Evolutionary conservation across 2,113 vertebrate species (phyloP).

Genomic region (Urocynchramus pylzowi): DNA sequence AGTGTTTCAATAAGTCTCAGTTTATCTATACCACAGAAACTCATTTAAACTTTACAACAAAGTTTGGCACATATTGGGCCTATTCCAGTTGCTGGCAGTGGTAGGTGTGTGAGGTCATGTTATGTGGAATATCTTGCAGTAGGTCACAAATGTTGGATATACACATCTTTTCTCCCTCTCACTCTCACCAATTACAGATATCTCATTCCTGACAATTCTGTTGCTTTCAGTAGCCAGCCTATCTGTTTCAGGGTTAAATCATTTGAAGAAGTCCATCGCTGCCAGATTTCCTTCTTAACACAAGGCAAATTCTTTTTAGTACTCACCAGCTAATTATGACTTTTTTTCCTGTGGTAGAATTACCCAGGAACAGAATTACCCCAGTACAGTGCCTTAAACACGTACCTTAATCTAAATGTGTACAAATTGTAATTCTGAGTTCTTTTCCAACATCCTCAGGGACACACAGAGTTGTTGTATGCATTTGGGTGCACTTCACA

Average conservation of each 20-base stretch:
- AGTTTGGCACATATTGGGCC: neutral
- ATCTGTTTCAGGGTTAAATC: neutral
- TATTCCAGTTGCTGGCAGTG: neutral
- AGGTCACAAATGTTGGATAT: neutral
- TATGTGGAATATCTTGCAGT: neutral
- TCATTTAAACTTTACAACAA: neutral
- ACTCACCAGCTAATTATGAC: neutral
- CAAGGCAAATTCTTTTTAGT: neutral
- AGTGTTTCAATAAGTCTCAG: neutral
- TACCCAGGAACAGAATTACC: neutral
- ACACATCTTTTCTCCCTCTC: neutral
- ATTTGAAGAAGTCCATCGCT: neutral
- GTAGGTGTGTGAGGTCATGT: neutral
- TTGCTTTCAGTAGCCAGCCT: neutral
- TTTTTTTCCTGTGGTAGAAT: neutral
- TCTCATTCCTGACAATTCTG: neutral
- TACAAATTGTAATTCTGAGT: neutral
- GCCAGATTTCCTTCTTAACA: neutral
- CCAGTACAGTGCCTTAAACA: neutral
- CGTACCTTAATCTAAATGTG: neutral
- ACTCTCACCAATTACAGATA: neutral
- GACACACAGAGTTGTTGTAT: neutral
- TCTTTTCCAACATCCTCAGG: neutral
- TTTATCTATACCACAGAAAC: neutral
- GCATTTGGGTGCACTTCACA: neutral